These are phyloP conservation scores for Papilio helenus DNA, from an alignment of 1,140 invertebrate genomes.

Conservation along the genomic window DNA sequence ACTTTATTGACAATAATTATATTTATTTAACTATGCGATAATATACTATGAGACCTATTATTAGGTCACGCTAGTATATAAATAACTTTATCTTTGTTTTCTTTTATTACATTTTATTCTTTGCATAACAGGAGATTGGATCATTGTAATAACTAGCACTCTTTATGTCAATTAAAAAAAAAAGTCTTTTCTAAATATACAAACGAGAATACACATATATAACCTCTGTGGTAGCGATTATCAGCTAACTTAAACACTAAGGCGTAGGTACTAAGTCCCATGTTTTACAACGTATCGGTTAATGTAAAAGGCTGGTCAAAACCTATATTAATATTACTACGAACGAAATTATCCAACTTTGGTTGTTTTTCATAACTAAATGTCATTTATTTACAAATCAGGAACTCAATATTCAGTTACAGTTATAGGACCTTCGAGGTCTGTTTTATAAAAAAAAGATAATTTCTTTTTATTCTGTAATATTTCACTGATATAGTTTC, in stretches of 20 bases:
- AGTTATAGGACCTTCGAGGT: background rate
- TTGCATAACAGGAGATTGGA: background rate
- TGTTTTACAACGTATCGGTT: no score
- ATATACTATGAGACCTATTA: background rate
- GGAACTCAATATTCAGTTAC: background rate
- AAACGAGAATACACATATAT: no score
- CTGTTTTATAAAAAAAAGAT: background rate
- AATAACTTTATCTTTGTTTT: background rate
- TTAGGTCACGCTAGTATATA: background rate
- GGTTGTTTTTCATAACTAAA: no score
- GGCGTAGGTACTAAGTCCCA: no score
- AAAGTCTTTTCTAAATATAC: no score
- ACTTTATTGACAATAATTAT: conserved; percentile 5
- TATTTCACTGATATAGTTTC: conserved; percentile 5
- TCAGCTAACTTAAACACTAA: no score
- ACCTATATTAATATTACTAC: no score
- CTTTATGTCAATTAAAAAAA: no score
- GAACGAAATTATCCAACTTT: no score
- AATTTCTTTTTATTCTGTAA: conserved; percentile 18
- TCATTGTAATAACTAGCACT: background rate
- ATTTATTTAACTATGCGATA: conserved; percentile 1
- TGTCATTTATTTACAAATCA: background rate
- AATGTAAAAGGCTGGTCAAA: no score
- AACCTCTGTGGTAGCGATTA: no score
- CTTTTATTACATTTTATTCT: background rate